Percentiles rank a stretch among this genome's conserved stretches.
Evolutionary conservation across 2,113 vertebrate species (phyloP).

Genomic region (human (Homo sapiens)): GRCh38 chr3:171103001-171103500

Average conservation of each 20-base stretch:
- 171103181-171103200: background rate
- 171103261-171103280: constrained; percentile 32
- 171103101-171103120: background rate
- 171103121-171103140: constrained; percentile 42
- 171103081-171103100: constrained; percentile 29
- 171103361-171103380: background rate
- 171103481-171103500: background rate
- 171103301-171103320: background rate
- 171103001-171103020: constrained; percentile 1
- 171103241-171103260: background rate
- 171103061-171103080: constrained; percentile 24
- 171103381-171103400: background rate
- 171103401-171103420: constrained; percentile 8
- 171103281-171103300: background rate
- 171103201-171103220: background rate
- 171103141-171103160: background rate
- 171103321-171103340: background rate
- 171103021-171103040: constrained; percentile 8
- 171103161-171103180: background rate
- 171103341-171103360: background rate
- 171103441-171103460: background rate
- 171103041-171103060: constrained; percentile 42
- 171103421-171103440: constrained; percentile 22
- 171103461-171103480: constrained; percentile 32
- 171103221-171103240: background rate